phyloP scores from a whole-genome alignment of 2,888 invertebrate species.

The Lysandra bellargus region DNA sequence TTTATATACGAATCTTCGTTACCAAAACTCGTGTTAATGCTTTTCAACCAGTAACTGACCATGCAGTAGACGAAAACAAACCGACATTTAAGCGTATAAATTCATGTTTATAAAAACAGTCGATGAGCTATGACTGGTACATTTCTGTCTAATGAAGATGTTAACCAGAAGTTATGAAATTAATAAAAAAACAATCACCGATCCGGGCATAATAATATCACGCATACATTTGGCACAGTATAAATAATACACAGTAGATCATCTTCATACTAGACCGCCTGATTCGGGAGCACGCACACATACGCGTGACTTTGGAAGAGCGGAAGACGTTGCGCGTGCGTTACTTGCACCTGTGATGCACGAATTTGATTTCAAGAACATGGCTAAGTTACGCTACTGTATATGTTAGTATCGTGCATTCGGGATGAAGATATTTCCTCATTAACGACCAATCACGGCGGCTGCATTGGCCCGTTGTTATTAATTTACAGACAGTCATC shows the following conservation, averaged over 20 bases:
- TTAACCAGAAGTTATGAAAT: constrained; percentile 51
- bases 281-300: not conserved
- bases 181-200: constrained; percentile 52
- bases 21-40: not conserved
- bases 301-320: not conserved
- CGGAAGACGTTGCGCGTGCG: not conserved
- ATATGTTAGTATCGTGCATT: constrained; percentile 39
- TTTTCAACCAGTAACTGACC: not conserved
- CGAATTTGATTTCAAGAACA: not conserved
- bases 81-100: not conserved
- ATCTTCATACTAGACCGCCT: not conserved
- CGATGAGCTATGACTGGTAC: constrained; percentile 14
- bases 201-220: constrained; percentile 55
- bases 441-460: constrained; percentile 72
- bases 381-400: not conserved
- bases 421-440: constrained; percentile 71
- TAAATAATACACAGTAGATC: not conserved
- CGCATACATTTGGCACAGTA: constrained; percentile 48
- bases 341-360: not conserved
- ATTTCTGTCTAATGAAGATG: constrained; percentile 33
- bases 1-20: not conserved
- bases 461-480: constrained; percentile 67
- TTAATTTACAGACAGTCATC: constrained; percentile 81
- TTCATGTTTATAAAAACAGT: not conserved
- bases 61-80: not conserved